Evolutionary conservation across 2,113 vertebrate genomes (phyloP), one percentile per base, ranked within the genome.

Genomic region (Ascaphus truei): DNA sequence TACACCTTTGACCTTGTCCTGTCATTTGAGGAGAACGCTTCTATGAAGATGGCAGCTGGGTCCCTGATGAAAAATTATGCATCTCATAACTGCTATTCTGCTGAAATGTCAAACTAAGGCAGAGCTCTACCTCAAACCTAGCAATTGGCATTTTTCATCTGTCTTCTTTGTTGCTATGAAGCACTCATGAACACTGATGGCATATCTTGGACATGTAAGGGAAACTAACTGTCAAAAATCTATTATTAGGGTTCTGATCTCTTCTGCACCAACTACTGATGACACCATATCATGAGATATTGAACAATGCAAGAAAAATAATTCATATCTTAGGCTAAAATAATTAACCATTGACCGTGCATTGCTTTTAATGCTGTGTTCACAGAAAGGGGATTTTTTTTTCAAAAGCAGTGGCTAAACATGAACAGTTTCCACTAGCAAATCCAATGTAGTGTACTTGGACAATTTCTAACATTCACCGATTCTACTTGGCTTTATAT

Each of bases 231-330:
- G 90, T 91, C 90, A 90, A 83, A 88, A 88, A 88, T 89, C 85
- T 87, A 89, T 92, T 89, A 89, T 86, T 86, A 86, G 85, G 84
- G 82, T 84, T 92, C 84, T 90, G 88, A 91, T 91, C 89, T 90
- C 76, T 73, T 71, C 75, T 73, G 81, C 83, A 83, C 78, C 82
- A 80, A 80, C 76, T 83, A 83, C 74, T 34, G 68, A 84, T 0
- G 75, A 83, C 78, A 68, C 77, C 73, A 71, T 75, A 73, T 77
- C 72, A 74, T 69, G 76, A 80, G 76, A 72, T 79, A 77, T 56
- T 69, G 64, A 72, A 23, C 75, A 72, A 65, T 71, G 62, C 36
- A 50, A 4, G 76, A 78, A 78, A 79, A 51, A 33, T 12, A 56
- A 16, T 16, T 13, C 23, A 53, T 5, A 39, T 8, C 3, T 41